These are phyloP conservation scores for Mythimna ferrago DNA, from an alignment of 2,888 invertebrate species.

Conservation along the genomic window DNA sequence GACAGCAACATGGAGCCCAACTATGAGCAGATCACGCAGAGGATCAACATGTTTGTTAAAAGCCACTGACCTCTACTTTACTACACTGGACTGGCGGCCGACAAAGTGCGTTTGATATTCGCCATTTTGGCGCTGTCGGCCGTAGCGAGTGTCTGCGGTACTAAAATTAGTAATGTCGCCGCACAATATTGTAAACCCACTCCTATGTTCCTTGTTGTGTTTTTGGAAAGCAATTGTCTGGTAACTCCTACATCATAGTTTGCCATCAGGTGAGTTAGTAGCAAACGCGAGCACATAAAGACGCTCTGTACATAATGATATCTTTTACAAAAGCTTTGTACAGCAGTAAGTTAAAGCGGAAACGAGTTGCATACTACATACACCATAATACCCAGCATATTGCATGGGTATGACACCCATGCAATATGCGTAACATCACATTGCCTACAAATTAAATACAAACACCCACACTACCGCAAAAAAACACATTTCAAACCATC, in stretches of 20 bases:
- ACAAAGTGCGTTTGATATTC: too few species aligned
- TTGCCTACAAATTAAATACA: conserved; percentile 43
- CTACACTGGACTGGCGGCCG: too few species aligned
- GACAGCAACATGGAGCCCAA: conserved; percentile 92
- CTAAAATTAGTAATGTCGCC: too few species aligned
- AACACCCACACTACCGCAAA: conserved; percentile 12
- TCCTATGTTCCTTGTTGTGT: too few species aligned
- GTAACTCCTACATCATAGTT: too few species aligned
- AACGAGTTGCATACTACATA: conserved; percentile 6
- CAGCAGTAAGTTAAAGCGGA: background rate
- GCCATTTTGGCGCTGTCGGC: too few species aligned
- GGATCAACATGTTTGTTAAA: conserved; percentile 81
- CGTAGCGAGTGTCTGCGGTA: too few species aligned
- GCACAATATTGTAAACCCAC: too few species aligned
- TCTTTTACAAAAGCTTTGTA: background rate
- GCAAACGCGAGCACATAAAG: background rate
- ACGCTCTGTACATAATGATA: background rate
- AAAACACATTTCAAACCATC: conserved; percentile 42
- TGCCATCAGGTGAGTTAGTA: too few species aligned
- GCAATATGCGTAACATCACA: conserved; percentile 23
- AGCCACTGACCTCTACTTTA: too few species aligned
- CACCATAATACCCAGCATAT: conserved; percentile 9
- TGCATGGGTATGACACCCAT: too few species aligned
- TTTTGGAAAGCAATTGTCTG: too few species aligned
- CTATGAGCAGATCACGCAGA: conserved; percentile 91